These are phyloP conservation scores for Potamarius usumacintae DNA, from an alignment of 2,113 vertebrate species.

Conservation along the genomic window DNA sequence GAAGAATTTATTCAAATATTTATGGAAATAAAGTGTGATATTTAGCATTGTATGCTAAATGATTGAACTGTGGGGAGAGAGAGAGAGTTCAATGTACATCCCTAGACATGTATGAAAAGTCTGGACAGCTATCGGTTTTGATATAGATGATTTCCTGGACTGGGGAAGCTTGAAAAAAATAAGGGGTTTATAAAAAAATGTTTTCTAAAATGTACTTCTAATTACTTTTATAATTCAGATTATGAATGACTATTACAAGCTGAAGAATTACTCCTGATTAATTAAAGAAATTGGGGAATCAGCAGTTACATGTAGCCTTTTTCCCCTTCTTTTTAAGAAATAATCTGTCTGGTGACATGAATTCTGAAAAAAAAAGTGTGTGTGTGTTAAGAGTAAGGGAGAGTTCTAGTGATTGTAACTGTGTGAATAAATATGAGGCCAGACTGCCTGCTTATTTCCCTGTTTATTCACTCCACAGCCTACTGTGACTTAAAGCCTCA, in stretches of 20 bases:
- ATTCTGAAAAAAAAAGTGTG: background rate
- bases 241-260: background rate
- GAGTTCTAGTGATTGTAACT: background rate
- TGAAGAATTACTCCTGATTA: background rate
- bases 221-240: background rate
- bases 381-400: background rate
- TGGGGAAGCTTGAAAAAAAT: background rate
- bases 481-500: conserved; percentile 29
- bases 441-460: conserved; percentile 28
- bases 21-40: background rate
- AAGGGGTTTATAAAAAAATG: background rate
- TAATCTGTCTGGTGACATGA: background rate
- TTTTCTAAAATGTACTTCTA: background rate
- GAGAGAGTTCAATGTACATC: background rate
- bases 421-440: conserved; percentile 33
- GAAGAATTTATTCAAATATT: background rate
- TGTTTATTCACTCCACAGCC: conserved; percentile 51
- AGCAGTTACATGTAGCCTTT: background rate
- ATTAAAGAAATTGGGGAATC: background rate
- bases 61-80: background rate
- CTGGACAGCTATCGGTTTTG: background rate
- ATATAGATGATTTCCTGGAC: background rate
- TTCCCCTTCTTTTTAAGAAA: background rate
- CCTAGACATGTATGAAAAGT: background rate
- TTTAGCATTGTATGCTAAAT: background rate